Base-by-base conservation (phyloP, 2,797 vertebrate species). In the Astyanax mexicanus region DNA sequence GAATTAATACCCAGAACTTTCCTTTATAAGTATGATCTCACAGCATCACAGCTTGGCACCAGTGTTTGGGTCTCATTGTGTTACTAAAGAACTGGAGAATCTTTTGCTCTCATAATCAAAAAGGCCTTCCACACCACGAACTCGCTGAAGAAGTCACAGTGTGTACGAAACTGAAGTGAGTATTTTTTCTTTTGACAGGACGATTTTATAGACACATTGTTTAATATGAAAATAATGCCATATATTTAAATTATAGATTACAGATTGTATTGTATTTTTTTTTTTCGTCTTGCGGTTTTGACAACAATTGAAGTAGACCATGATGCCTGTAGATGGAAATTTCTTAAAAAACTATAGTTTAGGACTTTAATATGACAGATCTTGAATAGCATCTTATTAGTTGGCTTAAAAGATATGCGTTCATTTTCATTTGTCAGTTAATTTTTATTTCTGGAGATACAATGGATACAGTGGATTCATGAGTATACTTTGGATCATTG, bases 1-100 rank as follows among this genome's bases (percentile, higher is more conserved):
- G 40, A 19, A 67, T 67, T 65, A 67, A 67, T 42, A 45, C 62
- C 42, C 49, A 57, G 67, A 66, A 35, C 49, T 35, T 57, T 67
- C 52, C 44, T 54, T 74, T 57, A 74, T 74, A 66, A 49, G 19
- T 67, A 74, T 74, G 72, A 74, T 35, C 62, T 74, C 72, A 74
- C 51, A 47, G 25, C 61, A 66, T 47, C 62, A 74, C 38, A 37
- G 62, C 66, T 67, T 74, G 72, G 72, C 72, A 74, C 2, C 12
- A 66, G 19, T 74, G 40, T 47, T 57, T 47, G 19, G 67, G 40
- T 38, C 42, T 67, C 9, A 67, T 74, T 74, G 72, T 74, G 52
- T 65, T 65, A 65, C 62, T 65, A 40, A 44, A 65, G 17, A 65
- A 65, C 72, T n/a, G 8, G 32, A 37, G 49, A 7, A 45, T 66